These are phyloP conservation scores for Ochotona curzoniae DNA, from an alignment of 2,113 vertebrate species.

Conservation along the genomic window DNA sequence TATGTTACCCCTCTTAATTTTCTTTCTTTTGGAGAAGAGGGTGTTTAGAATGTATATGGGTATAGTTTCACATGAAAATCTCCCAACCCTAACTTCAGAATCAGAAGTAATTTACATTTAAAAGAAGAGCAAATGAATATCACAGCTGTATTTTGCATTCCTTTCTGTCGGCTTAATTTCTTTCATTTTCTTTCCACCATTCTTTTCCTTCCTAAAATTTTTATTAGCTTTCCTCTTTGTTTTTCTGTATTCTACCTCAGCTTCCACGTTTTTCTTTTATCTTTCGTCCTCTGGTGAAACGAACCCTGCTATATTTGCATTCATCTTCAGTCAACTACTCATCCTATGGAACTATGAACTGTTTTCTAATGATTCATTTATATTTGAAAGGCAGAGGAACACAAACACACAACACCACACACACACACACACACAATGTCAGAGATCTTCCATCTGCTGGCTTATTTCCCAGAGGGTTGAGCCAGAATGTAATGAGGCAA, in stretches of 20 bases:
- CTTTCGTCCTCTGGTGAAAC: slow-evolving; percentile 1
- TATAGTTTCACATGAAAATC: slow-evolving; percentile 63
- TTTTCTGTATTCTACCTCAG: not conserved
- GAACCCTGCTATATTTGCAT: not conserved
- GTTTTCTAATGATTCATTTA: too few species aligned
- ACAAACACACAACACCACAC: too few species aligned
- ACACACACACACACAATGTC: too few species aligned
- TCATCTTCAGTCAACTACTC: not conserved
- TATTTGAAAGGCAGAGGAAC: too few species aligned
- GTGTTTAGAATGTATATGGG: slow-evolving; percentile 20
- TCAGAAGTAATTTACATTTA: slow-evolving; percentile 76
- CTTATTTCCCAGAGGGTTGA: too few species aligned
- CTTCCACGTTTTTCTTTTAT: not conserved
- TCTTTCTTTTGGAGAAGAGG: slow-evolving; percentile 35
- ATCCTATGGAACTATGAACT: not conserved
- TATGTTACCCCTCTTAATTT: slow-evolving; percentile 50
- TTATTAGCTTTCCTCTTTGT: not conserved
- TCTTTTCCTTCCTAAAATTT: slow-evolving; percentile 38
- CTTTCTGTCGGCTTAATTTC: slow-evolving; percentile 62
- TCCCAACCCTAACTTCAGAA: slow-evolving; percentile 62
- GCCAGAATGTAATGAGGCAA: too few species aligned
- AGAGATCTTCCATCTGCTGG: too few species aligned
- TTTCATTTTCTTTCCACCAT: not conserved
- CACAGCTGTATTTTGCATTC: slow-evolving; percentile 61
- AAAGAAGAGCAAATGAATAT: slow-evolving; percentile 50